Evolutionary conservation across 2,888 invertebrate genomes (phyloP).

Genomic region (Siphlonurus alternatus): DNA sequence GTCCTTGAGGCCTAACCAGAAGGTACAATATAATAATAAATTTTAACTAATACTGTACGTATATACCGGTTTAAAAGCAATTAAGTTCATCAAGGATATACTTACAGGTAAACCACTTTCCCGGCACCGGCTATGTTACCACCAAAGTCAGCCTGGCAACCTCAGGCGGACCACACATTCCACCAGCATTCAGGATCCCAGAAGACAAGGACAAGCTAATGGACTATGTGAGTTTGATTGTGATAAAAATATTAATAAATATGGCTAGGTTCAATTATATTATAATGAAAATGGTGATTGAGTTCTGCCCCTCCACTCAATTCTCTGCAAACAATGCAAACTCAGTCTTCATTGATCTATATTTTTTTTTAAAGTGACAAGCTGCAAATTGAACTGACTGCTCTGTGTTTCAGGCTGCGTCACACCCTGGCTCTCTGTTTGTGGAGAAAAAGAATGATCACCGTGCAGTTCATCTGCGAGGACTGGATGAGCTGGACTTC

Average conservation of each 20-base stretch:
- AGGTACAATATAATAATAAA: constrained; percentile 21
- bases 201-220: constrained; percentile 50
- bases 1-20: constrained; percentile 51
- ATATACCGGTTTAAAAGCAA: no score
- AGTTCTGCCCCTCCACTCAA: no score
- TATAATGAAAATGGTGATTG: neutral
- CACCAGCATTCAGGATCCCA: constrained; percentile 77
- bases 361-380: no score
- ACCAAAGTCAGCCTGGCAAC: constrained; percentile 83
- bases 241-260: neutral
- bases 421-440: constrained; percentile 55
- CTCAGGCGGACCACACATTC: constrained; percentile 59
- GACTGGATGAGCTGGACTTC: constrained; percentile 51
- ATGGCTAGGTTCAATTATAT: no score
- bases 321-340: no score
- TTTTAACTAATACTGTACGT: neutral
- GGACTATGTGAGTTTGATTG: constrained; percentile 39
- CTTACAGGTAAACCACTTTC: constrained; percentile 73
- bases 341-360: no score
- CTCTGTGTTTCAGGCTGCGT: constrained; percentile 33
- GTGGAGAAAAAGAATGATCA: constrained; percentile 88
- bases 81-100: no score
- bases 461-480: constrained; percentile 63
- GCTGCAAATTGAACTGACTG: no score
- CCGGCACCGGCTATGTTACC: constrained; percentile 83